Base-by-base conservation (phyloP, 2,797 vertebrate species). In the Antennarius maculatus region DNA sequence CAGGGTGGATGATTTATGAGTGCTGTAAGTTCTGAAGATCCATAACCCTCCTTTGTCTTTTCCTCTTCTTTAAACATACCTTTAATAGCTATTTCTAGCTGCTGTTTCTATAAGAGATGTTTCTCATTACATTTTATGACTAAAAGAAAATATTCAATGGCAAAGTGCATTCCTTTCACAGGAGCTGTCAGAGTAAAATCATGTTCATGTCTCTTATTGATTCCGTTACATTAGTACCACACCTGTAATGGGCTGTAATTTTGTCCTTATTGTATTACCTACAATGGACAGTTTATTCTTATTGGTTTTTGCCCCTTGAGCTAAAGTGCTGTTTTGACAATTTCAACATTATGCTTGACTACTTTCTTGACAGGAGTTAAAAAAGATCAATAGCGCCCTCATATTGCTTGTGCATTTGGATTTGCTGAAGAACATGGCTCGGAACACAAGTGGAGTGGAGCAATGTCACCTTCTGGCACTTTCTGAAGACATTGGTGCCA, bases 161-260 rank as follows among this genome's bases (percentile, higher is more conserved):
- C 14, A 17, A 61, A 37, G 17, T 9, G 3, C 8, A 55, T 31
- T 61, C 1, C n/a, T 61, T 73, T 48, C 54, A 54, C 61, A 47
- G 15, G 12, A 12, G 28, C 29, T 37, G 14, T 62, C 37, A 29
- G 10, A 31, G 43, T 59, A 34, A 27, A 17, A 66, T 31, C 7
- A 45, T 58, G 31, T 18, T 59, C 29, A n/a, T 42, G 39, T 61
- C 11, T 54, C 9, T 52, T 56, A 68, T 75, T 53, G 66, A 63
- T 65, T 70, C 41, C 42, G 43, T 59, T 47, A 23, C 18, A 61
- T 50, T 63, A 50, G 49, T 47, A 16, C 2, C 10, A 50, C 16
- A 63, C 23, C 65, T 64, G 28, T 60, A 55, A 43, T 61, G 5
- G 34, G 14, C 27, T 16, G 16, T n/a, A 51, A 1, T 11, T 42